Conservation (phyloP, 2,797 vertebrate species). For the Numenius phaeopus region DNA sequence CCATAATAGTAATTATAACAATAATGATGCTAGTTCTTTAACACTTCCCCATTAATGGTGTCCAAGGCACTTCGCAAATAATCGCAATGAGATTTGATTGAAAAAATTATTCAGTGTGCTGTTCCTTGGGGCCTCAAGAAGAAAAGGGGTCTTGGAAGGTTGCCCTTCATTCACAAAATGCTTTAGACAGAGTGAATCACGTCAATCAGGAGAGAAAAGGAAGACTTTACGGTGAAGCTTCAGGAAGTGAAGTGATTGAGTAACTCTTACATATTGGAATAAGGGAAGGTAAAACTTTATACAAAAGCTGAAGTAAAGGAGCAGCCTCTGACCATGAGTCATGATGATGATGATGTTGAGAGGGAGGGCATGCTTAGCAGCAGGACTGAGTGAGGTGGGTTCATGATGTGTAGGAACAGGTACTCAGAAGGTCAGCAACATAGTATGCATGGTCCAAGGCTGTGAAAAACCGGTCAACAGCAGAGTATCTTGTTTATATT, state of each 20-base stretch:
- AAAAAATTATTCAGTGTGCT: slow-evolving; percentile 9
- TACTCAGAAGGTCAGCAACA: neutral
- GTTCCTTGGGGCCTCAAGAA: neutral
- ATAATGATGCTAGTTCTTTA: slow-evolving; percentile 14
- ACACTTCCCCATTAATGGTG: neutral
- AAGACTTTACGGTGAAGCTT: neutral
- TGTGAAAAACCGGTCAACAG: neutral
- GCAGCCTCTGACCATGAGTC: neutral
- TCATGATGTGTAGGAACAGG: neutral
- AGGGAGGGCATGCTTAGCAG: neutral
- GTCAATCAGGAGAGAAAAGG: neutral
- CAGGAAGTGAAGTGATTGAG: neutral
- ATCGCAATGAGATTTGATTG: neutral
- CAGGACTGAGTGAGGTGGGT: neutral
- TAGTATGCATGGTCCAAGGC: neutral
- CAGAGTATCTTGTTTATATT: neutral
- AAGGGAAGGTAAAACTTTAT: neutral
- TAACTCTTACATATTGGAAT: neutral
- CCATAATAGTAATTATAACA: neutral
- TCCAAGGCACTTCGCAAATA: slow-evolving; percentile 14
- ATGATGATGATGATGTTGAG: neutral
- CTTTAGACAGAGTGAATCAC: neutral
- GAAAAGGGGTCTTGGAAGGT: neutral
- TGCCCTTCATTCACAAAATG: slow-evolving; percentile 8
- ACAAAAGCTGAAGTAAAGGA: neutral